Evolutionary conservation across 2,797 vertebrate genomes (phyloP).

Genomic region (Urosaurus nigricauda): DNA sequence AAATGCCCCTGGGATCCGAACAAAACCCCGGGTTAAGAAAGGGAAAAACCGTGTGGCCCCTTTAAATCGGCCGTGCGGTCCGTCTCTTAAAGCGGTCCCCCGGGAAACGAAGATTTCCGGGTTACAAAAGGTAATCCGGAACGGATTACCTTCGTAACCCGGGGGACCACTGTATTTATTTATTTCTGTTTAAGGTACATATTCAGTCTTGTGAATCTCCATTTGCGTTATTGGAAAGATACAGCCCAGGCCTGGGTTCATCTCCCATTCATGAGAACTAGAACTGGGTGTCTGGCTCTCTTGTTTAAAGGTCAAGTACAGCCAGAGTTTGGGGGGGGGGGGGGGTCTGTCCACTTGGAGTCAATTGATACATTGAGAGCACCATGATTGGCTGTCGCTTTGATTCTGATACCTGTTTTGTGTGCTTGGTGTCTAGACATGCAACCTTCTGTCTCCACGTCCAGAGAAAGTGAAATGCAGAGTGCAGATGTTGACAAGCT

Average conservation of each 20-base stretch:
- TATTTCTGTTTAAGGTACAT: too few species aligned
- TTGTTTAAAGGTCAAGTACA: background rate
- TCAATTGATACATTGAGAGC: background rate
- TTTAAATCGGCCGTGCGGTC: too few species aligned
- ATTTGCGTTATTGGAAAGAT: background rate
- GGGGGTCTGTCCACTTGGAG: background rate
- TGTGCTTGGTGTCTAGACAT: background rate
- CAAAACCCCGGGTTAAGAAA: too few species aligned
- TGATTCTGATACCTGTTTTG: background rate
- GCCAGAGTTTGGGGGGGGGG: background rate
- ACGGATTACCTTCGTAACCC: too few species aligned
- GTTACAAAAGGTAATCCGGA: too few species aligned
- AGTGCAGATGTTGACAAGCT: slow-evolving; percentile 6
- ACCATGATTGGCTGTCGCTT: background rate
- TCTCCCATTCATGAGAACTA: background rate
- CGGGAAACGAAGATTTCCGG: too few species aligned
- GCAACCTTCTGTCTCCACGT: background rate
- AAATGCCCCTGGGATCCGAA: too few species aligned
- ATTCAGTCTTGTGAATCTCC: too few species aligned
- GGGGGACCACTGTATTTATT: too few species aligned
- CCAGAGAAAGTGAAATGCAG: background rate
- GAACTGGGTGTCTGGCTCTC: background rate
- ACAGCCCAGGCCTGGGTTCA: background rate
- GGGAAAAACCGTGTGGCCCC: too few species aligned
- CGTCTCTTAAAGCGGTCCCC: too few species aligned